Base-by-base conservation (phyloP, 2,888 invertebrate species). In the Drosophila neonasuta region DNA sequence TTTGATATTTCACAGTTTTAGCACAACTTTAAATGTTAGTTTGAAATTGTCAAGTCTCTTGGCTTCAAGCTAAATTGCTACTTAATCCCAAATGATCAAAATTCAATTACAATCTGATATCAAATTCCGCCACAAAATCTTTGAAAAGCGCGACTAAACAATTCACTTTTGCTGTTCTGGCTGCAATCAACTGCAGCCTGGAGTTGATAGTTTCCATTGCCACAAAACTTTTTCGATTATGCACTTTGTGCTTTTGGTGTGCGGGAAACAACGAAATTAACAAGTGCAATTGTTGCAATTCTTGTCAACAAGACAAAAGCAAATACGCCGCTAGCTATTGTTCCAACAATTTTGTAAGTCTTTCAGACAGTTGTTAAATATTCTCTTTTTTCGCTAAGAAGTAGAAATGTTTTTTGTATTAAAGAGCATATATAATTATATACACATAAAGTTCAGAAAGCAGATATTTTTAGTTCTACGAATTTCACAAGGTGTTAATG, bases 161-260 rank as follows among this genome's bases (percentile, higher is more conserved):
- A 30, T 10, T 36, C 20, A 50, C 32, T 63, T 57, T 62, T 20
- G 17, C 11, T 11, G 32, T 48, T 55, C 49, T 54, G 10, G 17
- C 32, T 52, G 51, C 7, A 1, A 5, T 17, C 17, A 44, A 51
- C 32, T 24, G 39, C 6, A 75, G 39, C 55, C 32, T 24, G 42
- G 4, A 75, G 32, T 58, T 51, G 59, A 56, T 20, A 32, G 15
- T 59, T 59, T 58, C 8, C 41, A 56, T 44, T 42, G 42, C n/a
- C 13, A 32, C 42, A 11, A 51, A 77, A 73, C 73, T 73, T 73
- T 77, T 77, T 72, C 60, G 50, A 77, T 73, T 72, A 55, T 41
- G 20, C 41, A 34, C 42, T 63, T 54, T 58, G 63, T 50, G 29
- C 57, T 24, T 5, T 24, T 24, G 24, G 24, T 41, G 41, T 55